phyloP scores from a whole-genome alignment of 1,140 invertebrate species.

The Zophobas atratus region DNA sequence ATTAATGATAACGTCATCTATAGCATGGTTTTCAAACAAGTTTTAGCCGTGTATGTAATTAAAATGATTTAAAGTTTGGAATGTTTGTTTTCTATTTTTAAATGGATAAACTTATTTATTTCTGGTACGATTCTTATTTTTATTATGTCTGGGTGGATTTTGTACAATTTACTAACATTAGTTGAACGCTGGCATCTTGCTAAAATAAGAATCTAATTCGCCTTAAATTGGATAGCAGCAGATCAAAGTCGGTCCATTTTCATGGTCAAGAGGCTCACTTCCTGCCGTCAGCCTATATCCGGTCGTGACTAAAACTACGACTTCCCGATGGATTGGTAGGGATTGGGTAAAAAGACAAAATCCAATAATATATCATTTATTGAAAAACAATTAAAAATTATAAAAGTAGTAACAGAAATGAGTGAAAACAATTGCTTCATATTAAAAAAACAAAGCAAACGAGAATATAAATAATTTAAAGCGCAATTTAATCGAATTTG shows the following conservation, averaged over 20 bases:
- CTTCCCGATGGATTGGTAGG: conserved; percentile 14
- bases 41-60: no score
- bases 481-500: conserved; percentile 22
- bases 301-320: conserved; percentile 22
- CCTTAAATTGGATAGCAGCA: conserved; percentile 6
- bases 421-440: neutral
- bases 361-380: conserved; percentile 35
- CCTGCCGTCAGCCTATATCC: conserved; percentile 38
- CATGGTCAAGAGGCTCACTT: conserved; percentile 54
- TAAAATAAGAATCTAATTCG: neutral
- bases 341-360: conserved; percentile 5
- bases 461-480: conserved; percentile 2
- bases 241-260: conserved; percentile 27
- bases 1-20: no score
- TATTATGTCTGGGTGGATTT: no score
- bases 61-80: no score
- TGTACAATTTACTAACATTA: no score
- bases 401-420: conserved; percentile 20
- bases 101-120: no score
- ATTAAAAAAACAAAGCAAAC: neutral
- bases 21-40: no score
- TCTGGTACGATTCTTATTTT: no score
- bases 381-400: conserved; percentile 39
- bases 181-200: no score
- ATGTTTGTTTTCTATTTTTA: no score